Percentiles rank a stretch among this genome's conserved stretches.
Conservation (phyloP, 2,888 invertebrate species). For the Tubiluchus corallicola region DNA sequence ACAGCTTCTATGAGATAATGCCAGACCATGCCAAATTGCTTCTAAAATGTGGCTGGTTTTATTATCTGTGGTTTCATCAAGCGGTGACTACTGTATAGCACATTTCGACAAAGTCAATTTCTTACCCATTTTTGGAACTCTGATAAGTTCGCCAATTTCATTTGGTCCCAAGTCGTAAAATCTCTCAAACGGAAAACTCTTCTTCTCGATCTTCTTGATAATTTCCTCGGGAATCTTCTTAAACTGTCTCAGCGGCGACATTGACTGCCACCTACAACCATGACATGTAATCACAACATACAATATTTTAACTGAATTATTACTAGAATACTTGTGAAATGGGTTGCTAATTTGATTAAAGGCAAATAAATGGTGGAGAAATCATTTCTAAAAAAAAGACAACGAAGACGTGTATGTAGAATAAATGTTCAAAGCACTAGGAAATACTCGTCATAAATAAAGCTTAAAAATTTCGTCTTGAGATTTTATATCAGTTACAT, state of each 20-base stretch:
- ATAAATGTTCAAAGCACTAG: no score
- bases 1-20: no score
- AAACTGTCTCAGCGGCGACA: constrained; percentile 93
- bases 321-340: no score
- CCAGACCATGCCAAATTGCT: no score
- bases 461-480: no score
- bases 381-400: not conserved
- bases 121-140: constrained; percentile 65
- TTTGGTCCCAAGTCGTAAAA: constrained; percentile 89
- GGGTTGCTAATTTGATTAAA: no score
- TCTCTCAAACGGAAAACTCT: constrained; percentile 42
- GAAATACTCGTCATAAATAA: no score
- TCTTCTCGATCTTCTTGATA: constrained; percentile 93
- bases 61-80: no score
- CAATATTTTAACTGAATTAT: constrained; percentile 4
- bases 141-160: constrained; percentile 83
- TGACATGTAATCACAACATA: constrained; percentile 11
- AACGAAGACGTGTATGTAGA: not conserved
- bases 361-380: not conserved
- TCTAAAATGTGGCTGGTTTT: no score
- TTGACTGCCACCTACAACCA: constrained; percentile 67
- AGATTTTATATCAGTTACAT: no score
- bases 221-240: constrained; percentile 92
- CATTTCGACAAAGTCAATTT: no score
- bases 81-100: no score